These are phyloP conservation scores for Volucella zonaria DNA, from an alignment of 2,888 invertebrate species.

Conservation along the genomic window DNA sequence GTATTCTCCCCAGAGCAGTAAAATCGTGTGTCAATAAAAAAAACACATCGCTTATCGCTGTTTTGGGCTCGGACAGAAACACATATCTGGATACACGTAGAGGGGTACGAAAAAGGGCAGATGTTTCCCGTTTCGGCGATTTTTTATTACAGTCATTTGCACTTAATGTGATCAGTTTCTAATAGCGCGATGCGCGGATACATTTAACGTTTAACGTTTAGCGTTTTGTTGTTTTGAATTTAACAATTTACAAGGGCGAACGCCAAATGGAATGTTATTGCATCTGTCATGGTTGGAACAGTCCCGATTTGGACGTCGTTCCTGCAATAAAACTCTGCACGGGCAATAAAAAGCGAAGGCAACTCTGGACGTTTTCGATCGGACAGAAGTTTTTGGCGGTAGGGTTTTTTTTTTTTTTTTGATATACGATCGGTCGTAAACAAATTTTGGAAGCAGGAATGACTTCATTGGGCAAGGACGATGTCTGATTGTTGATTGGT, in stretches of 20 bases:
- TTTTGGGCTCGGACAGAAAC: constrained; percentile 26
- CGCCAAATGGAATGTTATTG: constrained; percentile 5
- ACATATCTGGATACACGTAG: not conserved
- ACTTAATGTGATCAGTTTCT: constrained; percentile 54
- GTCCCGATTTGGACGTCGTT: not conserved
- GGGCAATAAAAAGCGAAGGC: constrained; percentile 28
- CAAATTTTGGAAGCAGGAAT: not conserved
- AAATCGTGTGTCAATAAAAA: constrained; percentile 62
- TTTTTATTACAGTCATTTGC: constrained; percentile 58
- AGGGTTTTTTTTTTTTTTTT: not conserved
- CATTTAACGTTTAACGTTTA: not conserved
- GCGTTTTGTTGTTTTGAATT: too few species aligned
- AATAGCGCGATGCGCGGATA: constrained; percentile 29
- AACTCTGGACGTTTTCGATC: not conserved
- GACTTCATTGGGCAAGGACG: not conserved
- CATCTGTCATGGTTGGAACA: constrained; percentile 29
- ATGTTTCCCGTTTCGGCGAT: constrained; percentile 54
- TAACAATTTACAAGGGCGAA: too few species aligned
- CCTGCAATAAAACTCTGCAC: constrained; percentile 30
- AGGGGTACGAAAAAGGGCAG: constrained; percentile 40
- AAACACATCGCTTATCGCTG: constrained; percentile 37
- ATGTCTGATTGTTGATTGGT: constrained; percentile 18
- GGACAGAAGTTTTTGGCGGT: constrained; percentile 34
- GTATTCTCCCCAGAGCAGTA: constrained; percentile 34
- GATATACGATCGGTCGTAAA: constrained; percentile 16